A percentile compares a stretch with the other conserved stretches of the same genome.
Evolutionary conservation across 2,888 invertebrate genomes (phyloP).

Genomic region (Portevinia maculata): DNA sequence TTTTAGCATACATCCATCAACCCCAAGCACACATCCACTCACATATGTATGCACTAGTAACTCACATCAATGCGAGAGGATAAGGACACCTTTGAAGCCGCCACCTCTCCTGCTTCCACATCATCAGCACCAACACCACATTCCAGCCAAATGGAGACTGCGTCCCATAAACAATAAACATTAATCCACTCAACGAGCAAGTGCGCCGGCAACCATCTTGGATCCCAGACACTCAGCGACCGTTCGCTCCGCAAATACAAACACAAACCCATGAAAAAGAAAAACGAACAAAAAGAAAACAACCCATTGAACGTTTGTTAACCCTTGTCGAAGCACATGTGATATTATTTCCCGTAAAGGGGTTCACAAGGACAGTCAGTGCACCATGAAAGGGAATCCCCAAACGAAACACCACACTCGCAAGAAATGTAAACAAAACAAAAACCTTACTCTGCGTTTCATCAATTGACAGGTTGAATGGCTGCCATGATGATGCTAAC

Average conservation of each 20-base stretch:
- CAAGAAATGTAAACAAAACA: conserved; percentile 71
- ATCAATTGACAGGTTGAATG: conserved; percentile 63
- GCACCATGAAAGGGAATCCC: conserved; percentile 66
- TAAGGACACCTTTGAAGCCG: conserved; percentile 42
- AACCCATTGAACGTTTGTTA: conserved; percentile 69
- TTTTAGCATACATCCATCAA: conserved; percentile 56
- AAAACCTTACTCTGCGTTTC: conserved; percentile 44
- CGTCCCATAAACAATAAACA: conserved; percentile 62
- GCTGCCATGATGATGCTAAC: conserved; percentile 65
- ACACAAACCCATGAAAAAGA: conserved; percentile 9
- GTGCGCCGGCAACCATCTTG: conserved; percentile 70
- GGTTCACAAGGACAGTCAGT: not conserved
- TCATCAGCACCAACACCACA: conserved; percentile 54
- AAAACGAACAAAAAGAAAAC: conserved; percentile 30
- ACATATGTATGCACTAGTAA: conserved; percentile 2
- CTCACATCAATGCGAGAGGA: conserved; percentile 14
- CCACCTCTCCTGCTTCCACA: conserved; percentile 55
- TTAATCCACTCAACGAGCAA: conserved; percentile 31
- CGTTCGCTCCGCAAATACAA: not conserved
- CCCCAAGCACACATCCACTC: conserved; percentile 12
- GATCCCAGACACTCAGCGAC: conserved; percentile 53
- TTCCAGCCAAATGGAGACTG: conserved; percentile 49
- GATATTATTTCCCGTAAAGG: conserved; percentile 50
- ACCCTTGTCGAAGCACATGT: conserved; percentile 68
- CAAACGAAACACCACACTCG: conserved; percentile 49